phyloP scores from a whole-genome alignment of 2,113 vertebrate genomes.

The Pteronura brasiliensis region DNA sequence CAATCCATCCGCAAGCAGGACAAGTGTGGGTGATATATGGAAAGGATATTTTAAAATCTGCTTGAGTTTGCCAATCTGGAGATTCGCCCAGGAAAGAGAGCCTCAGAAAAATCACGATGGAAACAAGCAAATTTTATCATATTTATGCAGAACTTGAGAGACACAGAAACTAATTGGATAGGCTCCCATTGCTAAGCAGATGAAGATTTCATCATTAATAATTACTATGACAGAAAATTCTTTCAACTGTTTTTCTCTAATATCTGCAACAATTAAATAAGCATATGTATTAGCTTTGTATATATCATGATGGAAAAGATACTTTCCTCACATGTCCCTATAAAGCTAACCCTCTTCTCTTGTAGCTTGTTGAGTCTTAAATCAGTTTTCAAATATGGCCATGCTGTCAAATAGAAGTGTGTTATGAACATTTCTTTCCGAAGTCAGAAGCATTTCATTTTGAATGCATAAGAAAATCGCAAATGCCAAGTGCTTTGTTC shows the following conservation, averaged over 20 bases:
- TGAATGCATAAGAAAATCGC: not conserved
- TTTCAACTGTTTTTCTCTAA: conserved; percentile 6
- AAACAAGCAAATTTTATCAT: conserved; percentile 58
- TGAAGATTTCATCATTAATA: conserved; percentile 61
- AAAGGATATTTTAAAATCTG: conserved; percentile 71
- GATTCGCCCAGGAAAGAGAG: conserved; percentile 53
- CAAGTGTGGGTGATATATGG: conserved; percentile 67
- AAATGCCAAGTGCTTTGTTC: not conserved
- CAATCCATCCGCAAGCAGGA: conserved; percentile 56
- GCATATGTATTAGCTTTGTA: not conserved
- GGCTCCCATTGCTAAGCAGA: conserved; percentile 38
- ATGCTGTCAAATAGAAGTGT: not conserved
- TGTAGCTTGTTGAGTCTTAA: not conserved
- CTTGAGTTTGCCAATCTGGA: conserved; percentile 66
- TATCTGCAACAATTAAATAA: not conserved
- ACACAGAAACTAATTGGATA: conserved; percentile 50
- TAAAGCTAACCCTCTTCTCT: not conserved
- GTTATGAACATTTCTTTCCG: not conserved
- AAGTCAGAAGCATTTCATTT: not conserved
- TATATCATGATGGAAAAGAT: not conserved
- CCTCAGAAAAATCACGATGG: conserved; percentile 42
- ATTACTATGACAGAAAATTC: not conserved
- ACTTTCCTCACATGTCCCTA: not conserved
- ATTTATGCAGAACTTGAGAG: conserved; percentile 56
- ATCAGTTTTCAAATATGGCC: conserved; percentile 27